Percentiles rank a stretch among this genome's conserved stretches.
These are phyloP conservation scores for Bradypodion ventrale DNA, from an alignment of 2,797 vertebrate species.

Conservation along the genomic window DNA sequence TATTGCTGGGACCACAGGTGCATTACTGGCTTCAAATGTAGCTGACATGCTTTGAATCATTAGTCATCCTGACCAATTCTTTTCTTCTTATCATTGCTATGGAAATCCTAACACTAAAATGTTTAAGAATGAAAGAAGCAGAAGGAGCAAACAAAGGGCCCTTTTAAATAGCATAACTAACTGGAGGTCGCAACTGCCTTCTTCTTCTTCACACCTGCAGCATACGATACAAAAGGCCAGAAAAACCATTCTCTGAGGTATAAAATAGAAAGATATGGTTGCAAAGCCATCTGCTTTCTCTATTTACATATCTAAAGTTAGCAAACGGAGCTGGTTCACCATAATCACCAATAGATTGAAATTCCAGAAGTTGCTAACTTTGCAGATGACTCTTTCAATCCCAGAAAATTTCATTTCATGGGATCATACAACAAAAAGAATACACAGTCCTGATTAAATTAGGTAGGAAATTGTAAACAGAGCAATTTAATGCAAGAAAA, in stretches of 20 bases:
- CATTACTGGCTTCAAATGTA: too few species aligned
- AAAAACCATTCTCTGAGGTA: constrained; percentile 3
- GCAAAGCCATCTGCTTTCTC: constrained; percentile 4
- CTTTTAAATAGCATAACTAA: background rate
- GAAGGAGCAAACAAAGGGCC: background rate
- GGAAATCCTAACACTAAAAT: background rate
- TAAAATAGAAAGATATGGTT: constrained; percentile 5
- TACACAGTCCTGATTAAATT: background rate
- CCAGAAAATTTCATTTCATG: background rate
- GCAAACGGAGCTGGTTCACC: background rate
- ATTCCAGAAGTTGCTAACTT: background rate
- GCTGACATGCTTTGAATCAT: too few species aligned
- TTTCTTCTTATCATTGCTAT: background rate
- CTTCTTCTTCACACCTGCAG: background rate
- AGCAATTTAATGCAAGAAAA: too few species aligned
- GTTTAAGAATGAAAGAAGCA: background rate
- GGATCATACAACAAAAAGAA: background rate
- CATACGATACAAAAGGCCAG: constrained; percentile 6
- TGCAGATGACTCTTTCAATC: background rate
- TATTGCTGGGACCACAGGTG: too few species aligned
- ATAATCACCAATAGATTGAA: background rate
- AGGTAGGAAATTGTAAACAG: background rate
- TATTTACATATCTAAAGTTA: background rate
- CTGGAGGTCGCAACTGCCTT: background rate
- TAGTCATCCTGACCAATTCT: background rate